Base-by-base conservation (phyloP, 1,140 invertebrate species). In the Drosophila ironensis region DNA sequence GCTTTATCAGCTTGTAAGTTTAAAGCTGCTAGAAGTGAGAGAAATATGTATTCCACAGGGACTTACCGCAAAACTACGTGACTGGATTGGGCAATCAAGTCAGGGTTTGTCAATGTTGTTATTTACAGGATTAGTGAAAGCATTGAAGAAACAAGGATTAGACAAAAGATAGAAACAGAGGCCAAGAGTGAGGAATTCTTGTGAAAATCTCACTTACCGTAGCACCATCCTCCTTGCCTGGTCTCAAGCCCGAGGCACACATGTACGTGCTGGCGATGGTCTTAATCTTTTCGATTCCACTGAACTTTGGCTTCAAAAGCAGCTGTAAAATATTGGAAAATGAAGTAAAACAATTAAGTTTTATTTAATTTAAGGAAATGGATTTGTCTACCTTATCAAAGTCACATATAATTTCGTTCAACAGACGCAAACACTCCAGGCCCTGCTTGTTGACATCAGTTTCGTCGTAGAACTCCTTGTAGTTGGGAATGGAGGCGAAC, bases 241-340 rank as follows among this genome's bases (percentile, higher is more conserved):
- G 96, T 52, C 95, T 92, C 7, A 99, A 91, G 0, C 98, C 98
- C 4, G 97, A 97, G 0, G 98, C 98, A 25, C 98, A 93, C 98
- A 99, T 99, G 78, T 99, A 99, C 0, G 98, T 99, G 88, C 97
- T 98, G 8, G 98, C 98, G 56, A 99, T 99, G 0, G 98, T 99
- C 90, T 99, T 99, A 40, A 99, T 99, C 90, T 99, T 99, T 91
- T 99, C 98, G 61, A 99, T 97, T 61, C 95, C 94, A 69, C 95
- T 97, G 91, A 97, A 99, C 84, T 98, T 98, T 0, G 97, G 97
- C 86, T 98, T 98, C 5, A 97, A 90, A n/a, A 98, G 89, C 8
- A 98, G 90, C 94, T 93, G 45, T 1, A 48, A 66, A n/a, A 8
- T 7, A 37, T 8, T 16, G 6, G 5, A 35, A 5, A 16, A 33